Conservation (phyloP, 2,113 vertebrate species). For the Sebastes schlegelii region DNA sequence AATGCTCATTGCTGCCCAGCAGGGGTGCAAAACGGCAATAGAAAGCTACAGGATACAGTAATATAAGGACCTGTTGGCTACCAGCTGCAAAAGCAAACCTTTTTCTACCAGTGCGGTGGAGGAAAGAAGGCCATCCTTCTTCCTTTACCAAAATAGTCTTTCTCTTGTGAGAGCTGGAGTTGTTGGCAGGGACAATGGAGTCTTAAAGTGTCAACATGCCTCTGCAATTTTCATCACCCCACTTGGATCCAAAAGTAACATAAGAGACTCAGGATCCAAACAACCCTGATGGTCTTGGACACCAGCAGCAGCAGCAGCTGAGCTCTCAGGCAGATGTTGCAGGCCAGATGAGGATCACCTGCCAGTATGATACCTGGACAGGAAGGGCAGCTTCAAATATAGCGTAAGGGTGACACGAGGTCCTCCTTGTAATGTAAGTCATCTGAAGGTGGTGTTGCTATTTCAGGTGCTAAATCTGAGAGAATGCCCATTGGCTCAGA, state of each 20-base stretch:
- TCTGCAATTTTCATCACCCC: background rate
- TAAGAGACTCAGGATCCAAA: background rate
- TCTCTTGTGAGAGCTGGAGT: background rate
- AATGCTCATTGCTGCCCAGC: background rate
- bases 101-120: background rate
- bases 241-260: background rate
- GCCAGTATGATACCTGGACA: conserved; percentile 2
- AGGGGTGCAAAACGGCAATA: background rate
- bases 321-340: background rate
- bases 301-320: background rate
- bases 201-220: background rate
- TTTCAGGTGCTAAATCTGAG: background rate
- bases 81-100: background rate
- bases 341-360: background rate
- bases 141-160: background rate
- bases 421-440: background rate
- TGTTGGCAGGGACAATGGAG: background rate
- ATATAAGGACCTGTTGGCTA: conserved; percentile 1
- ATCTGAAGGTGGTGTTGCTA: background rate
- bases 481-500: background rate
- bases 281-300: background rate
- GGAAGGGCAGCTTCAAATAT: background rate
- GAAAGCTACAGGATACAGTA: background rate
- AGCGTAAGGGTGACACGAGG: background rate
- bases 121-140: background rate